Evolutionary conservation across 2,113 vertebrate species (phyloP).

Genomic region (Oncorhynchus nerka): DNA sequence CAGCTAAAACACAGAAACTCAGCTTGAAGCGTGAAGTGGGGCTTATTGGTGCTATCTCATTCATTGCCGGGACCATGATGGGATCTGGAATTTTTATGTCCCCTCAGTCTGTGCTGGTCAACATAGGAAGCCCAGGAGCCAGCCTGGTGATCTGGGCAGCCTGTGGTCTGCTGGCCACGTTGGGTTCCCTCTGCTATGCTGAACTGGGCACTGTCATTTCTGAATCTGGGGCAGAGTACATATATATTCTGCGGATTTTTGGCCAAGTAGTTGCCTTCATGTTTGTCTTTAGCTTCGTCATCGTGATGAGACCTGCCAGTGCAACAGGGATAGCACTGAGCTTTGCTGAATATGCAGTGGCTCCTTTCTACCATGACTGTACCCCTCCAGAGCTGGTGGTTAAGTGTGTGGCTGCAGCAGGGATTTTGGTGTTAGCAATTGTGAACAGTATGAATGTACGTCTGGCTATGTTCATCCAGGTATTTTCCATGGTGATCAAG

Average conservation of each 20-base stretch:
- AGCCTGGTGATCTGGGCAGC: conserved; percentile 81
- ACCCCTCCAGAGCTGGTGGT: conserved; percentile 61
- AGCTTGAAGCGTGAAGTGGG: conserved; percentile 64
- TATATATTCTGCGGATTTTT: conserved; percentile 83
- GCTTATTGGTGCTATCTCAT: conserved; percentile 74
- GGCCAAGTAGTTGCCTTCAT: conserved; percentile 82
- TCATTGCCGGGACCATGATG: conserved; percentile 84
- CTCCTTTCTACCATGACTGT: conserved; percentile 74
- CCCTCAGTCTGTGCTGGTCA: conserved; percentile 76
- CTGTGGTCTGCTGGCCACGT: conserved; percentile 75
- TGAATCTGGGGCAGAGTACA: conserved; percentile 86
- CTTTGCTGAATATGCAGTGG: conserved; percentile 67
- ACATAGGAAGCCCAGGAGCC: conserved; percentile 80
- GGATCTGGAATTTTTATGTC: conserved; percentile 64
- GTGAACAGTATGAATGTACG: conserved; percentile 79
- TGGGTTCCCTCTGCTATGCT: conserved; percentile 78
- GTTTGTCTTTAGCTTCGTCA: conserved; percentile 75
- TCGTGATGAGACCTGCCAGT: conserved; percentile 78
- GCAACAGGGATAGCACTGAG: conserved; percentile 78
- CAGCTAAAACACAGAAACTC: conserved; percentile 27
- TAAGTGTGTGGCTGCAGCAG: conserved; percentile 73
- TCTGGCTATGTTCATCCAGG: conserved; percentile 71
- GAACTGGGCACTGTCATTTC: conserved; percentile 73
- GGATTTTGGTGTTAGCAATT: conserved; percentile 71
- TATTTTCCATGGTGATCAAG: conserved; percentile 72